Evolutionary conservation across 2,888 invertebrate genomes (phyloP), one percentile per base, ranked within the genome.

Genomic region (Rhynchonema sp.): DNA sequence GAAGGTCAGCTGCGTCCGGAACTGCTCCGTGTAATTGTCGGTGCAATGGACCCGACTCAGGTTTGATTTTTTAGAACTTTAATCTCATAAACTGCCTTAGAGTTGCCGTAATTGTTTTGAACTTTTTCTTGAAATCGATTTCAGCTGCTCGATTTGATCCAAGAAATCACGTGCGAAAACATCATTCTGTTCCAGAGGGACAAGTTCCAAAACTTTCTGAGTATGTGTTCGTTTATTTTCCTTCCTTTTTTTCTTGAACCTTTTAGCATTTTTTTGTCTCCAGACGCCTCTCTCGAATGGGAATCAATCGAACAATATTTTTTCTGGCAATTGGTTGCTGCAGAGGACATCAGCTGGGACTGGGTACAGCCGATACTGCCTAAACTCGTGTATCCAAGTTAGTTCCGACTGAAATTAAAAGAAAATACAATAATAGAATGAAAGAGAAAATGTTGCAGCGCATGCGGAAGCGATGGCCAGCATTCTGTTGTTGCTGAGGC

Each of bases 291-390:
- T 70, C 78, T 94, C 60, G 81, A 82, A 60, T 96, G 94, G 88
- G 94, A 94, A 77, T 90, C 91, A 1, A 87, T 90, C 68, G 96
- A 94, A 75, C 96, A 96, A 75, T 85, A 87, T 73, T 94, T 90
- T 74, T 80, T 96, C 53, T 96, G 96, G 96, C 91, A 92, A 75
- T 79, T 96, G 60, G 82, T 94, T 57, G 83, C 85, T 65, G 91
- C 91, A 53, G 94, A 94, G 74, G 87, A 89, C 74, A 85, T 92
- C 72, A 85, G 88, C 59, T 82, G 90, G n/a, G 89, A 90, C 70
- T 84, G 85, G 71, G 83, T 92, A 64, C 77, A 88, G 70, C 84
- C 87, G 46, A 78, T 85, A 65, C 76, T 85, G 65, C 82, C 83
- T n/a, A 86, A 87, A 65, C 66, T 77, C 25, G 74, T 76, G 62